phyloP scores from a whole-genome alignment of 2,113 vertebrate species.

The Sinosuthora webbiana region DNA sequence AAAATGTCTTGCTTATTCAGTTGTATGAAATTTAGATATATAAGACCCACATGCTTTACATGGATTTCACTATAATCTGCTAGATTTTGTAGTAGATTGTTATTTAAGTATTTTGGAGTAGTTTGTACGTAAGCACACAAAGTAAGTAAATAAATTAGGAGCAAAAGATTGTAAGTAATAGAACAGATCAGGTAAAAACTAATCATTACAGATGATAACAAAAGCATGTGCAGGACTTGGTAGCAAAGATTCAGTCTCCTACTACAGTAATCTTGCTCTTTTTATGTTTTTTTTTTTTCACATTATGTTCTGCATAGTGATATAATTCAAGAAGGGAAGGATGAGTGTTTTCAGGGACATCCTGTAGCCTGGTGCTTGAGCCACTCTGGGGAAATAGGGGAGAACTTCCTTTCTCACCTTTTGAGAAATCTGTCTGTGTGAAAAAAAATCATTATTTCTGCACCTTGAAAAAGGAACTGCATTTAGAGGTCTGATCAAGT shows the following conservation, averaged over 20 bases:
- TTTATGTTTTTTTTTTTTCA: background rate
- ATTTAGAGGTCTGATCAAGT: background rate
- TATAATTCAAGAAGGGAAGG: background rate
- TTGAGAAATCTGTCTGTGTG: background rate
- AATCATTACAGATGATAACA: background rate
- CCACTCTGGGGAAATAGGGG: background rate
- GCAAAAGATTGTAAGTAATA: background rate
- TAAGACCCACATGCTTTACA: background rate
- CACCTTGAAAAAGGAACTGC: background rate
- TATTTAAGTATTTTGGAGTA: background rate
- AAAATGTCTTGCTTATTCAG: background rate
- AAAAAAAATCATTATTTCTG: background rate
- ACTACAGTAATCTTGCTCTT: background rate
- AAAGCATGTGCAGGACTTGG: fast-evolving
- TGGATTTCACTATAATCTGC: background rate
- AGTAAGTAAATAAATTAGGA: background rate
- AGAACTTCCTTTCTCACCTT: background rate
- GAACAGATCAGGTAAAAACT: background rate
- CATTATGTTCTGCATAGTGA: background rate
- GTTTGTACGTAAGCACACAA: background rate
- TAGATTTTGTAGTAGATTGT: background rate
- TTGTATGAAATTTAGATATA: background rate
- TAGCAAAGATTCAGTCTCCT: background rate
- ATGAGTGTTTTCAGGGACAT: background rate
- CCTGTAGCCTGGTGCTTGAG: background rate